Percentiles rank a stretch among this genome's conserved stretches.
These are phyloP conservation scores for Salvelinus fontinalis DNA, from an alignment of 2,113 vertebrate genomes.

Conservation along the genomic window DNA sequence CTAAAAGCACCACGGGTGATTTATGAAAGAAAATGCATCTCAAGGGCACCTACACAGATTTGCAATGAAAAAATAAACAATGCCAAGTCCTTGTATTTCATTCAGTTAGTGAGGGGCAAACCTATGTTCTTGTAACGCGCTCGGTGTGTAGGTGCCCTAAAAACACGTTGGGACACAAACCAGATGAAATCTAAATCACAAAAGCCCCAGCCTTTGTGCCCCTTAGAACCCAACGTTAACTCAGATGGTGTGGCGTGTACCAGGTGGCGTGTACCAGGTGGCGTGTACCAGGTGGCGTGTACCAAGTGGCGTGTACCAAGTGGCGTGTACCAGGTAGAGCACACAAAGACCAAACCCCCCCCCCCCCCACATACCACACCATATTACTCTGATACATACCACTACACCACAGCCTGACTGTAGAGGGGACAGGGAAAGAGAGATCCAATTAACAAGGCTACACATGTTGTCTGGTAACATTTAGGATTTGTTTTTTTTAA, in stretches of 20 bases:
- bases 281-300: neutral
- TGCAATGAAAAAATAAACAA: too few relatives aligned
- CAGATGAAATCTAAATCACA: neutral
- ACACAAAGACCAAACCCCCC: conserved; percentile 27
- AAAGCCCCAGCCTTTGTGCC: neutral
- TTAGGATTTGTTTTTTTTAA: too few relatives aligned
- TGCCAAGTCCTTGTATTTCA: too few relatives aligned
- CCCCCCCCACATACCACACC: conserved; percentile 22
- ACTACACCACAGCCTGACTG: conserved; percentile 61
- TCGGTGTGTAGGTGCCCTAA: too few relatives aligned
- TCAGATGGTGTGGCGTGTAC: neutral
- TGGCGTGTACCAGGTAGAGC: conserved; percentile 3
- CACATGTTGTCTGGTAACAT: too few relatives aligned
- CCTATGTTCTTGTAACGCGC: too few relatives aligned
- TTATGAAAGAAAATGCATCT: too few relatives aligned
- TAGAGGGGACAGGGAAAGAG: conserved; percentile 40
- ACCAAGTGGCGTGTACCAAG: neutral
- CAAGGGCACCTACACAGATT: too few relatives aligned
- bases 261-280: conserved; percentile 1
- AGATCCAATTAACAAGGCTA: conserved; percentile 19
- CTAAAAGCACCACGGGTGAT: too few relatives aligned
- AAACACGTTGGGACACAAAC: neutral
- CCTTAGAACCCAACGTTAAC: neutral
- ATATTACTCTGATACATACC: conserved; percentile 64
- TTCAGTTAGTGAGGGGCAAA: too few relatives aligned